These are phyloP conservation scores for Ctenopoma kingsleyae DNA, from an alignment of 2,797 vertebrate species.

Conservation along the genomic window DNA sequence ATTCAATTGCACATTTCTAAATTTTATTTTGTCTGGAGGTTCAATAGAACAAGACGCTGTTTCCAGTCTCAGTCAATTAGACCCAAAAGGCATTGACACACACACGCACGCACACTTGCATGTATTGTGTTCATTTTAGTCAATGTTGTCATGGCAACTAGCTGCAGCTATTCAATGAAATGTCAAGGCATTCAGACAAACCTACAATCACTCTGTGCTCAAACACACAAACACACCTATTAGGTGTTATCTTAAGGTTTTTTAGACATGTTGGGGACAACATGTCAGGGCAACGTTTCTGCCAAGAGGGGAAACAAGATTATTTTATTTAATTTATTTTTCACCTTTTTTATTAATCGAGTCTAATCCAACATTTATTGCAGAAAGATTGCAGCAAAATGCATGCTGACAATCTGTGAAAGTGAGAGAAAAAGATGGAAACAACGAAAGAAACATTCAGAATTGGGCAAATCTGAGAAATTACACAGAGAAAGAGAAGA, in stretches of 20 bases:
- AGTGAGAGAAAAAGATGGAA: not conserved
- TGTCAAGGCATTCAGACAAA: slow-evolving; percentile 73
- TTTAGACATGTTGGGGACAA: not conserved
- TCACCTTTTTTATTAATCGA: slow-evolving; percentile 12
- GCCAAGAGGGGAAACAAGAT: not conserved
- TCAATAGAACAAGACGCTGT: slow-evolving; percentile 47
- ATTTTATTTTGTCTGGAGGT: slow-evolving; percentile 36
- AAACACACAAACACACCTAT: slow-evolving; percentile 32
- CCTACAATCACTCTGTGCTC: slow-evolving; percentile 10
- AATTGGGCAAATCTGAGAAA: slow-evolving; percentile 10
- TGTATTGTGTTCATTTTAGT: slow-evolving; percentile 67
- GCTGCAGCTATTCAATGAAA: slow-evolving; percentile 74
- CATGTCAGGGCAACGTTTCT: not conserved
- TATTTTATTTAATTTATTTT: slow-evolving; percentile 20
- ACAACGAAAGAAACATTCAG: not conserved
- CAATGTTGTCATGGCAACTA: slow-evolving; percentile 77
- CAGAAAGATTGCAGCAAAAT: not conserved
- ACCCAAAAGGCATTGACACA: slow-evolving; percentile 38
- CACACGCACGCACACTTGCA: slow-evolving; percentile 13
- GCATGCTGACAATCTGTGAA: not conserved
- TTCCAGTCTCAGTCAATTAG: slow-evolving; percentile 57
- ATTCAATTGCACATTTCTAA: slow-evolving; percentile 51
- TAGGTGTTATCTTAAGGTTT: slow-evolving; percentile 30
- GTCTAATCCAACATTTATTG: slow-evolving; percentile 14
- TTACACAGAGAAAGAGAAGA: not conserved